Evolutionary conservation across 2,888 invertebrate species (phyloP), one percentile per base, ranked within the genome.

Genomic region (Drosophila crucigera): DNA sequence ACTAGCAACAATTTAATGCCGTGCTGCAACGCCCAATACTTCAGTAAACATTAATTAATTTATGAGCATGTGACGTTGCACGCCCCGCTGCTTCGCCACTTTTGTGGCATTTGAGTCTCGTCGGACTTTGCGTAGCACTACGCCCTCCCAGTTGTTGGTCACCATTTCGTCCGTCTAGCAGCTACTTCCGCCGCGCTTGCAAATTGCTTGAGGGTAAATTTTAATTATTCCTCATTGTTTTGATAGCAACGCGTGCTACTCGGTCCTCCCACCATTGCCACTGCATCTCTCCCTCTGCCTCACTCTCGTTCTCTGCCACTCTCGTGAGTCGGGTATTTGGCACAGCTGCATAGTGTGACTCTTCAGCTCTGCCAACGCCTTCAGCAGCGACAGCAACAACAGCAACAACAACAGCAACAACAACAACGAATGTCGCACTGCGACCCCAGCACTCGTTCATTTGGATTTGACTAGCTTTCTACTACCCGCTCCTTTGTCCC

Each of bases 141-240:
- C 35, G n/a, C 31, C 39, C 54, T n/a, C 41, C 31, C 39, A 65
- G 55, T 56, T 58, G 68, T 72, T 66, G 68, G 63, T 61, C 54
- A 53, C 52, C 64, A 53, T 62, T n/a, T 31, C 30, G 31, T 58
- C 30, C 66, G 69, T 58, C 68, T 66, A 64, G 53, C 65, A 64
- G 81, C 82, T 77, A 77, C 80, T 86, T 86, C 82, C 84, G 82
- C 74, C 63, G 62, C 70, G 84, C 73, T 77, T 70, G 83, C 89
- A 90, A 90, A 91, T 90, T 89, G 90, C 84, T 89, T 81, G 89
- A 81, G 91, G 90, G 87, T 83, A 82, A 87, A 90, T 91, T 91
- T 90, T 90, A 90, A 90, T 90, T 90, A 91, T 89, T 89, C 89
- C 78, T 90, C 89, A 90, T 90, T 90, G 90, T 90, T 89, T 84